Evolutionary conservation across 1,140 invertebrate species (phyloP).

Genomic region (Drosophila bipectinata): DNA sequence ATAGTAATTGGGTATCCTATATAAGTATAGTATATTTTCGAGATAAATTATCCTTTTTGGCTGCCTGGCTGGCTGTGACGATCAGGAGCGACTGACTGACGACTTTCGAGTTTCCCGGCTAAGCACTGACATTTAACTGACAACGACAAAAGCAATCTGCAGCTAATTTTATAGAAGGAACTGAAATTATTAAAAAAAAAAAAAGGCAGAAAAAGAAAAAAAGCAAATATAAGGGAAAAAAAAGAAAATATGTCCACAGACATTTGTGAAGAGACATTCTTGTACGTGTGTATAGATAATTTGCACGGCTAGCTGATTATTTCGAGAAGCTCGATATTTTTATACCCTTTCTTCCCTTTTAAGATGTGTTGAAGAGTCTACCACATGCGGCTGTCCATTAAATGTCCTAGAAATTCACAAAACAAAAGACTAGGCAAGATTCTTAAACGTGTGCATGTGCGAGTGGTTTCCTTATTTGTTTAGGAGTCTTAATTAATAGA

Average conservation of each 20-base stretch:
- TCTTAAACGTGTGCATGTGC: neutral
- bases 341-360: constrained; percentile 27
- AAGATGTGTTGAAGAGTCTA: neutral
- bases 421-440: neutral
- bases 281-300: constrained; percentile 49
- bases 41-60: no score
- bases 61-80: no score
- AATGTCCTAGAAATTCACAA: neutral
- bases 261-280: constrained; percentile 28
- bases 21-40: neutral
- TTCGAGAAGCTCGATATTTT: constrained; percentile 37
- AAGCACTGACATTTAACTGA: constrained; percentile 62
- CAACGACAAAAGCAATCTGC: constrained; percentile 59
- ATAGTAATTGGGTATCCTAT: constrained; percentile 11
- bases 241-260: constrained; percentile 7
- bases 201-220: neutral
- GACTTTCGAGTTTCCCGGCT: constrained; percentile 46
- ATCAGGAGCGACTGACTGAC: constrained; percentile 23
- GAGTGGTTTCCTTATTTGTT: neutral
- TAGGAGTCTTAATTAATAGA: no score
- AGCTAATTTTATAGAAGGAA: constrained; percentile 43
- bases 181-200: constrained; percentile 51
- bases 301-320: constrained; percentile 43
- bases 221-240: constrained; percentile 7
- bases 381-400: neutral